Conservation (phyloP, 2,797 vertebrate genomes). For the Myripristis murdjan region DNA sequence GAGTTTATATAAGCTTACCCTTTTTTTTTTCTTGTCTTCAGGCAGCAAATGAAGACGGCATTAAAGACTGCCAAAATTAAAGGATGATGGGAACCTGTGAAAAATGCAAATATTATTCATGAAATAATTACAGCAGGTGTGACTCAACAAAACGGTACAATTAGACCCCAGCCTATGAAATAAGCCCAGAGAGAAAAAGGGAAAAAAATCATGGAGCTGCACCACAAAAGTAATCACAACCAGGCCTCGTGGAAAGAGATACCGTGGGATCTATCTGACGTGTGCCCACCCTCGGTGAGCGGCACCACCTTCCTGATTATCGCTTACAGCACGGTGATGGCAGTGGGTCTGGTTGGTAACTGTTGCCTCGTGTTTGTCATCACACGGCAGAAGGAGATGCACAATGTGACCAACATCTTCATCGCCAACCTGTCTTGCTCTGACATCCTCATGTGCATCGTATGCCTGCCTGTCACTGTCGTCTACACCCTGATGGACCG, state of each 20-base stretch:
- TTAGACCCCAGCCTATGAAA: slow-evolving; percentile 35
- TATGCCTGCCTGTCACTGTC: slow-evolving; percentile 89
- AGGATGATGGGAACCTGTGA: slow-evolving; percentile 42
- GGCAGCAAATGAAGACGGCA: slow-evolving; percentile 47
- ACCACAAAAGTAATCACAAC: slow-evolving; percentile 79
- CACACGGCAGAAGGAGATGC: slow-evolving; percentile 88
- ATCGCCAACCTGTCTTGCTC: slow-evolving; percentile 90
- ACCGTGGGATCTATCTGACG: slow-evolving; percentile 66
- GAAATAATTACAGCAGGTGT: slow-evolving; percentile 54
- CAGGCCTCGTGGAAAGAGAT: slow-evolving; percentile 70
- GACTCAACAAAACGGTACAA: slow-evolving; percentile 40
- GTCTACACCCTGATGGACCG: slow-evolving; percentile 91
- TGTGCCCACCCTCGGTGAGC: slow-evolving; percentile 82
- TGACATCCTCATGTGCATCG: slow-evolving; percentile 88
- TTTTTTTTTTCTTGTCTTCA: slow-evolving; percentile 37
- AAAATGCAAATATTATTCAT: slow-evolving; percentile 50
- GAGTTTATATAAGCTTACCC: not conserved
- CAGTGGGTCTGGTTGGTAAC: slow-evolving; percentile 89
- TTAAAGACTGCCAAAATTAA: slow-evolving; percentile 14
- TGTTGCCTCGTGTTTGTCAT: slow-evolving; percentile 89
- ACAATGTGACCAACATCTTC: slow-evolving; percentile 90
- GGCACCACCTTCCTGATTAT: slow-evolving; percentile 88
- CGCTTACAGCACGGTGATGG: slow-evolving; percentile 88
- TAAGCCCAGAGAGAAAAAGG: not conserved
- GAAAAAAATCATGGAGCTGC: slow-evolving; percentile 75